Evolutionary conservation across 2,113 vertebrate species (phyloP).

Genomic region (Macaca nemestrina): DNA sequence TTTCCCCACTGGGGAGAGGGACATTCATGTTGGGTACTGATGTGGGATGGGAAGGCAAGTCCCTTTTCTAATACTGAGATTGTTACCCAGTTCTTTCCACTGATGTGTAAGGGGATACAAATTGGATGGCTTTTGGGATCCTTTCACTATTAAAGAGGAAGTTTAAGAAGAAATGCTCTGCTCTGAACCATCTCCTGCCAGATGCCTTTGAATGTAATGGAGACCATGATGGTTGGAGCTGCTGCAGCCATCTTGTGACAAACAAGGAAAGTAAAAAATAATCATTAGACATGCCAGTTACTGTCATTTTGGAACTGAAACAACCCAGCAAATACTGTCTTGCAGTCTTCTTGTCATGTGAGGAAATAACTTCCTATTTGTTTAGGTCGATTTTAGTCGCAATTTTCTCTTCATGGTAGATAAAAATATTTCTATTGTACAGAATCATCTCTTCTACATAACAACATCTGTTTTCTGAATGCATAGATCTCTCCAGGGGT

Average conservation of each 20-base stretch:
- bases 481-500: not conserved
- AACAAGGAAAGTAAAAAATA: not conserved
- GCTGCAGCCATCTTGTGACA: not conserved
- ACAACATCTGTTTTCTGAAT: not conserved
- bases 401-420: not conserved
- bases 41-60: not conserved
- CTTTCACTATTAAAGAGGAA: not conserved
- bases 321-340: not conserved
- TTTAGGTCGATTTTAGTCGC: not conserved
- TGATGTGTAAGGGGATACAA: not conserved
- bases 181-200: not conserved
- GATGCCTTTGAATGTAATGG: not conserved
- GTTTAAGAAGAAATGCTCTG: not conserved
- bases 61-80: not conserved
- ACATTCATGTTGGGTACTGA: not conserved
- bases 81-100: not conserved
- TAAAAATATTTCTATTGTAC: not conserved
- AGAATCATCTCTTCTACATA: not conserved
- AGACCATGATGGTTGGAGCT: not conserved
- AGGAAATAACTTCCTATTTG: not conserved
- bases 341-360: not conserved
- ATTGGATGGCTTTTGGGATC: not conserved
- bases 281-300: not conserved
- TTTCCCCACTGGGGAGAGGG: not conserved
- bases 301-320: not conserved